Base-by-base conservation (phyloP, 2,797 vertebrate genomes). In the Oreonectes daqikongensis region DNA sequence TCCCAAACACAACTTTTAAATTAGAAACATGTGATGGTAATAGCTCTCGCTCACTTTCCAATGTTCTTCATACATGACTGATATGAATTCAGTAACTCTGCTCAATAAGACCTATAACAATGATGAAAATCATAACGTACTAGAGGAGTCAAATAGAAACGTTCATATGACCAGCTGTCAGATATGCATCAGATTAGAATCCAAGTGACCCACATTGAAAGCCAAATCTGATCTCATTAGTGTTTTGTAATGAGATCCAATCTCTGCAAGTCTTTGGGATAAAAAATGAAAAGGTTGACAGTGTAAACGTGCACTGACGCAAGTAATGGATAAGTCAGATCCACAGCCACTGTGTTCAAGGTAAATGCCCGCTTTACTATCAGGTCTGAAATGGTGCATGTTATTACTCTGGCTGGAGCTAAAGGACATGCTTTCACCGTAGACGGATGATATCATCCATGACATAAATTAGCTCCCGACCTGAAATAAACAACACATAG, bases 401-500 rank as follows among this genome's bases (percentile, higher is more conserved):
- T 59, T 67, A 74, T 77, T 70, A 64, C 68, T 60, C 22, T 10
- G 61, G 20, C 68, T 20, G 28, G 60, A 44, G 75, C 26, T 60
- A 44, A 69, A 75, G 38, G 66, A 64, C 67, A 59, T 22, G 60
- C 65, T 70, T 46, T 46, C 14, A 46, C 17, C 7, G 38, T 10
- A 7, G 72, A 69, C 32, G 57, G 50, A 75, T 65, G 26, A 22
- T 42, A 53, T 60, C 68, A n/a, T 57, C 53, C 42, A 57, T 50
- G 61, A 70, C 59, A 53, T 12, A n/a, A 64, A 50, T 22, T 46
- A 50, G 40, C 24, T 44, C 26, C 40, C 28, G 17, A 55, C 69
- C 70, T 63, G 69, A 79, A 77, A 83, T 77, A 76, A 77, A 83
- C 79, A 71, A 80, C 32, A 55, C 35, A 63, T n/a, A 71, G 63